Percentiles rank a stretch among this genome's conserved stretches.
Evolutionary conservation across 2,113 vertebrate species (phyloP).

Genomic region (Ondatra zibethicus): DNA sequence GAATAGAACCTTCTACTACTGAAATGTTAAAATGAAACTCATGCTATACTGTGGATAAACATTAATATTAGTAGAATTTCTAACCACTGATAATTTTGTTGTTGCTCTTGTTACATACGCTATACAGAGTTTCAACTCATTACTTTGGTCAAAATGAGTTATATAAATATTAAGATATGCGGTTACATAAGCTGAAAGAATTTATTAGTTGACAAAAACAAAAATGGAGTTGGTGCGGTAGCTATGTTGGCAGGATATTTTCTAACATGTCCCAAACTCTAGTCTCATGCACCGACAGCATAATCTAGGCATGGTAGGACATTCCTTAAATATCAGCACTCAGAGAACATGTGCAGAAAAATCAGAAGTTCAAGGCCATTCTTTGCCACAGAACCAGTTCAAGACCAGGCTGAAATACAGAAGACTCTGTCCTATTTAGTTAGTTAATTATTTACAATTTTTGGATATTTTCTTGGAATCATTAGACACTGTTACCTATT

Average conservation of each 20-base stretch:
- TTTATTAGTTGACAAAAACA: not conserved
- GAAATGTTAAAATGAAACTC: not conserved
- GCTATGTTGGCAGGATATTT: not conserved
- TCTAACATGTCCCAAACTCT: not conserved
- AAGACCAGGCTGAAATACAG: not conserved
- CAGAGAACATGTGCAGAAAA: not conserved
- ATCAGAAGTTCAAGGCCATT: not conserved
- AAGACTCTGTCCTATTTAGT: not conserved
- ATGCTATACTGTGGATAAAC: not conserved
- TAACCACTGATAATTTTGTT: not conserved
- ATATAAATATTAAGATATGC: not conserved
- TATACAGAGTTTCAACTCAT: not conserved
- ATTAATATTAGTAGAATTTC: not conserved
- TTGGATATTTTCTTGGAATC: not conserved
- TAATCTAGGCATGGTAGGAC: not conserved
- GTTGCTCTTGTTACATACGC: not conserved
- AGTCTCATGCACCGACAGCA: not conserved
- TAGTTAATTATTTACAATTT: not conserved
- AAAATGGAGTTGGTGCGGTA: rapidly evolving
- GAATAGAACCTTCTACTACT: not conserved
- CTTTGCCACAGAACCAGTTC: not conserved
- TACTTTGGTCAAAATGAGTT: slow-evolving; percentile 19
- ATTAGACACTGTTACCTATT: not conserved
- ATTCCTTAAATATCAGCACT: not conserved
- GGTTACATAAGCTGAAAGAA: not conserved